Evolutionary conservation across 2,113 vertebrate genomes (phyloP).

Genomic region (Prietella phreatophila): DNA sequence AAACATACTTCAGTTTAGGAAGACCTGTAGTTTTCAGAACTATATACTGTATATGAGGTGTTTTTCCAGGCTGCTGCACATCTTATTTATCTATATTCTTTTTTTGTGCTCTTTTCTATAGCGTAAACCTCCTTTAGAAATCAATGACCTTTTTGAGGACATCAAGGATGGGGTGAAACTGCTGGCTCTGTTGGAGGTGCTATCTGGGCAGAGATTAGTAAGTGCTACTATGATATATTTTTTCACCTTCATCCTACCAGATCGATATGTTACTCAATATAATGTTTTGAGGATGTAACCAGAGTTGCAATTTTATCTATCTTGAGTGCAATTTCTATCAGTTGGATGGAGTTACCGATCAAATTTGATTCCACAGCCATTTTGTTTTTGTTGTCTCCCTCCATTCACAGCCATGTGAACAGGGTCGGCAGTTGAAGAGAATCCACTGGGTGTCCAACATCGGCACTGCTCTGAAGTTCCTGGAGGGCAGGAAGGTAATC

Average conservation of each 20-base stretch:
- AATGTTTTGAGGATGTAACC: background rate
- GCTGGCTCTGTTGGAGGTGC: constrained; percentile 90
- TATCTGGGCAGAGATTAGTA: constrained; percentile 95
- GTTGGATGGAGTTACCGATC: background rate
- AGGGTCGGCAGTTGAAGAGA: constrained; percentile 87
- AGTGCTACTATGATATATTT: constrained; percentile 57
- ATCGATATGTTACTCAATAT: constrained; percentile 12
- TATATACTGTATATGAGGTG: background rate
- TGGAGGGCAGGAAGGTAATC: constrained; percentile 93
- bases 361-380: background rate
- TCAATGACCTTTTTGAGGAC: constrained; percentile 96
- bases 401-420: constrained; percentile 85
- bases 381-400: constrained; percentile 18
- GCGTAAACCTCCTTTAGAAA: constrained; percentile 86
- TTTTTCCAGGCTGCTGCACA: background rate
- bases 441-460: constrained; percentile 97
- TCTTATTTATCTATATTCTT: background rate
- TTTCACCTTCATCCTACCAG: background rate
- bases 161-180: constrained; percentile 97
- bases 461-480: constrained; percentile 91
- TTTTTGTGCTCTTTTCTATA: constrained; percentile 56
- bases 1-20: background rate
- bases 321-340: background rate
- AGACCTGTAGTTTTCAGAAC: background rate
- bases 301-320: background rate